phyloP scores from a whole-genome alignment of 1,140 invertebrate genomes.

The Aradophagus sp. region DNA sequence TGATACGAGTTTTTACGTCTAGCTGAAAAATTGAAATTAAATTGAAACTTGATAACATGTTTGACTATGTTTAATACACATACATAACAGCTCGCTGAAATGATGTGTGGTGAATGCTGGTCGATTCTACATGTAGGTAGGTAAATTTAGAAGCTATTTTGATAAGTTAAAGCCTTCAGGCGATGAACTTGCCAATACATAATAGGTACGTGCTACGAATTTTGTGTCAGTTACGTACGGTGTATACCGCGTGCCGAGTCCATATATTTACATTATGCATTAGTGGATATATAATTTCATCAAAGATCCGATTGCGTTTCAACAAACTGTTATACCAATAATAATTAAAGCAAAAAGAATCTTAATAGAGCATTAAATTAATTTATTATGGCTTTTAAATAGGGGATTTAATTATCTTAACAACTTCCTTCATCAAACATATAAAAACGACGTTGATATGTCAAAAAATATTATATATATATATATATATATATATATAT shows the following conservation, averaged over 20 bases:
- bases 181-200: slow-evolving; percentile 56
- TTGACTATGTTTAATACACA: slow-evolving; percentile 45
- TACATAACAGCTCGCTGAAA: slow-evolving; percentile 44
- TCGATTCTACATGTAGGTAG: slow-evolving; percentile 45
- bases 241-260: slow-evolving; percentile 35
- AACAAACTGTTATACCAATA: slow-evolving; percentile 43
- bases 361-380: no score
- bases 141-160: slow-evolving; percentile 54
- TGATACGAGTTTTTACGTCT: no score
- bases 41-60: slow-evolving; percentile 53
- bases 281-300: slow-evolving; percentile 47
- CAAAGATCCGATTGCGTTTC: slow-evolving; percentile 24
- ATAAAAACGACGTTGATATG: no score
- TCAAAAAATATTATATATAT: no score
- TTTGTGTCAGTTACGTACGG: slow-evolving; percentile 47
- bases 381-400: no score
- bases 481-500: no score
- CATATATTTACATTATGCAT: slow-evolving; percentile 50
- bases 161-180: slow-evolving; percentile 53
- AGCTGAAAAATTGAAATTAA: slow-evolving; percentile 45
- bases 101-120: slow-evolving; percentile 49
- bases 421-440: no score
- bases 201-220: slow-evolving; percentile 53
- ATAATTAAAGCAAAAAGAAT: no score
- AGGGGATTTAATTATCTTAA: no score